Evolutionary conservation across 2,113 vertebrate species (phyloP).

Genomic region (Nansenia antarctica): DNA sequence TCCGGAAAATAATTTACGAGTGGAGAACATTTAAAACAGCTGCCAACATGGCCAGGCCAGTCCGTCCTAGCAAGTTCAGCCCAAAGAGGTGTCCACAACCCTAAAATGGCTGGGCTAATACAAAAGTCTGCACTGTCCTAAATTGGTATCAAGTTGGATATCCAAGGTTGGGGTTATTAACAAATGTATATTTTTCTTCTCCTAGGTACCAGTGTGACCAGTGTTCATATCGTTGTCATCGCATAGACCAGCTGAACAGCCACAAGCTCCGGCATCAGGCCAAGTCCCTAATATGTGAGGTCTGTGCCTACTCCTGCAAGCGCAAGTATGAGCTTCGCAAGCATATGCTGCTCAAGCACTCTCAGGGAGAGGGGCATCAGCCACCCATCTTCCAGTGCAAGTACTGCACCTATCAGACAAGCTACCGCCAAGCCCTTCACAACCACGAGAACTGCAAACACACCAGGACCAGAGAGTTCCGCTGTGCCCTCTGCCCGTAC

Average conservation of each 20-base stretch:
- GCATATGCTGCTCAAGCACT: constrained; percentile 90
- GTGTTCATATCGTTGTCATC: constrained; percentile 92
- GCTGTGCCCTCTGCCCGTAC: constrained; percentile 89
- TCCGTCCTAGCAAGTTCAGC: no score
- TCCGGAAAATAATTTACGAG: no score
- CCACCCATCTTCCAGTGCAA: constrained; percentile 83
- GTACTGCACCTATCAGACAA: constrained; percentile 90
- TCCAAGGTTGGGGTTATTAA: neutral
- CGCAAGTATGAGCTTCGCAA: constrained; percentile 93
- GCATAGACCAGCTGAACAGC: constrained; percentile 94
- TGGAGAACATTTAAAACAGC: no score
- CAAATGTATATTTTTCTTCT: neutral
- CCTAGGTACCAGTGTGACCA: constrained; percentile 91
- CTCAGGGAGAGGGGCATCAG: constrained; percentile 60
- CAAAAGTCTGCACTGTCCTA: neutral
- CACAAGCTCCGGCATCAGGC: constrained; percentile 95
- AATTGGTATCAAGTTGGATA: neutral
- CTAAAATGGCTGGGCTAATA: no score
- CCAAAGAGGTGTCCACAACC: no score
- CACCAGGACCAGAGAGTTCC: constrained; percentile 86
- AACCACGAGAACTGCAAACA: constrained; percentile 98
- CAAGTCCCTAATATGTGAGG: constrained; percentile 93
- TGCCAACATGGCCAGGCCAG: no score
- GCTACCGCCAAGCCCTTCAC: constrained; percentile 88
- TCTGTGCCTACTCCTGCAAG: constrained; percentile 94